Percentiles rank a stretch among this genome's conserved stretches.
phyloP scores from a whole-genome alignment of 1,140 invertebrate species.

The Ladona fulva region DNA sequence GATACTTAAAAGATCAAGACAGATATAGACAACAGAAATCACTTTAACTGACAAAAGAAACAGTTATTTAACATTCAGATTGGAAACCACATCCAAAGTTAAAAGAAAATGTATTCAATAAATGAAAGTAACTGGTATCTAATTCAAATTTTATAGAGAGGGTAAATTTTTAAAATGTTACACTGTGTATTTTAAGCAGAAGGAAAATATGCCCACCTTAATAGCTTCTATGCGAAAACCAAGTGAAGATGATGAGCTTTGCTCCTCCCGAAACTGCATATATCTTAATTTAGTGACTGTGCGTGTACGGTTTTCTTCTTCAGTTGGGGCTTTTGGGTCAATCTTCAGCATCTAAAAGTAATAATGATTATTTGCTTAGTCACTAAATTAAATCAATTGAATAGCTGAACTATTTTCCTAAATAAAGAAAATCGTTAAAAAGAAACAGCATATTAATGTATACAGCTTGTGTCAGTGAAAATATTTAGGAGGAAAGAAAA shows the following conservation, averaged over 20 bases:
- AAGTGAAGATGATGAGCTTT: slow-evolving; percentile 83
- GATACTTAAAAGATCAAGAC: slow-evolving; percentile 14
- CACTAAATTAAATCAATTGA: too few relatives aligned
- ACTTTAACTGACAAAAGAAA: too few relatives aligned
- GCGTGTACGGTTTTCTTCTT: slow-evolving; percentile 61
- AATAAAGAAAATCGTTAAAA: too few relatives aligned
- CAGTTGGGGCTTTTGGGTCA: slow-evolving; percentile 75
- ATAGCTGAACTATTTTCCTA: too few relatives aligned
- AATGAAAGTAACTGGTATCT: background rate
- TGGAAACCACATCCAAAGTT: too few relatives aligned
- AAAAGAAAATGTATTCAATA: slow-evolving; percentile 8
- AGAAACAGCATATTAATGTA: too few relatives aligned
- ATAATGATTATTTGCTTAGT: too few relatives aligned
- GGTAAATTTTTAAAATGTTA: slow-evolving; percentile 10
- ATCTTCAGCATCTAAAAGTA: slow-evolving; percentile 75
- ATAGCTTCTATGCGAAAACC: slow-evolving; percentile 96
- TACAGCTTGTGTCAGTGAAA: too few relatives aligned
- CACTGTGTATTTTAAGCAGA: too few relatives aligned
- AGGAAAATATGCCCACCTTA: slow-evolving; percentile 46
- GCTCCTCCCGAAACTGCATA: slow-evolving; percentile 89
- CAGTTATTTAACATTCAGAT: too few relatives aligned
- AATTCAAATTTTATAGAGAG: background rate
- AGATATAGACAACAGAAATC: slow-evolving; percentile 14
- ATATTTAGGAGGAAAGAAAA: too few relatives aligned
- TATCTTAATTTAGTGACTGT: slow-evolving; percentile 89